These are phyloP conservation scores for Enteromius fasciolatus DNA, from an alignment of 2,797 vertebrate genomes.

Conservation along the genomic window DNA sequence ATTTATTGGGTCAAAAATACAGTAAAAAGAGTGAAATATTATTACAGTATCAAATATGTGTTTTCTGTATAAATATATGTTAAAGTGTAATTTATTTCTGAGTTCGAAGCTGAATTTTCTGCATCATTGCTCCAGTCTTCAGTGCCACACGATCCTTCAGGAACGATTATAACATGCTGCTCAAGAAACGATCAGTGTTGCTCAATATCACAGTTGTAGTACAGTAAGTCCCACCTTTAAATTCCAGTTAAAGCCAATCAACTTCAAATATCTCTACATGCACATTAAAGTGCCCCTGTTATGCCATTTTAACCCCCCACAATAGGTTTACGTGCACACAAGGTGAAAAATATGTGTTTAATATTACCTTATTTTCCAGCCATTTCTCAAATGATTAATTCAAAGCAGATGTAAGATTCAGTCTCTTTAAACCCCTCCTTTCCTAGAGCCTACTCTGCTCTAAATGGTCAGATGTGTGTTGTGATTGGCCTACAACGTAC, in stretches of 20 bases:
- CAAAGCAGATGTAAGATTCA: too few species aligned
- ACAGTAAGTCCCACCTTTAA: background rate
- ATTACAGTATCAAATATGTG: background rate
- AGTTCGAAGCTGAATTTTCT: background rate
- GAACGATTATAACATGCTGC: background rate
- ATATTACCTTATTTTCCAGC: too few species aligned
- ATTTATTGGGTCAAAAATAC: background rate
- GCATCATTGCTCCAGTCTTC: background rate
- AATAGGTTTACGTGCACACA: too few species aligned
- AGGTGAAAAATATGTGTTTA: too few species aligned
- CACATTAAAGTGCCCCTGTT: background rate
- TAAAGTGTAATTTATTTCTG: background rate
- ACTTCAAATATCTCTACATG: background rate
- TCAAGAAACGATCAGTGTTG: background rate
- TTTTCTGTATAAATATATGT: background rate
- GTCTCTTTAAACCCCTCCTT: too few species aligned
- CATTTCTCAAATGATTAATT: too few species aligned
- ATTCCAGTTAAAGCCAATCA: background rate
- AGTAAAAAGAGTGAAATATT: background rate
- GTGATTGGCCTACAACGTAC: too few species aligned
- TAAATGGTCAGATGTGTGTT: too few species aligned
- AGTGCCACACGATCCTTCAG: background rate
- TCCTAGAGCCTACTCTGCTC: too few species aligned
- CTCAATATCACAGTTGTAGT: background rate
- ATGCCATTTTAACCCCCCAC: too few species aligned